Evolutionary conservation across 2,888 invertebrate genomes (phyloP), one percentile per base, ranked within the genome.

Genomic region (Miltochrista miniata): DNA sequence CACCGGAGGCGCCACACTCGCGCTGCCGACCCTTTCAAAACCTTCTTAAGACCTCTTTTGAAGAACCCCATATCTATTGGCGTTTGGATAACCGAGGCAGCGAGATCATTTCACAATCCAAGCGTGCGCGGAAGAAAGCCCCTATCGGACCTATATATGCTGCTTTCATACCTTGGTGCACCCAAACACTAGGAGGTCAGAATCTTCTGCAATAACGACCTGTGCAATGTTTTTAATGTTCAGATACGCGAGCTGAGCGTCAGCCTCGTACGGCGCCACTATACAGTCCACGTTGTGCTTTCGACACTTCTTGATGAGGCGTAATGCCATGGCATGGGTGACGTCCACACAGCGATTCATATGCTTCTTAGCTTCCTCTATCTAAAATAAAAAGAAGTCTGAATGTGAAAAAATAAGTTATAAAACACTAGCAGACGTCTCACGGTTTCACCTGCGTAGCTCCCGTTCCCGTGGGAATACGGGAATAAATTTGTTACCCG

Each of bases 201-300:
- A 99, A 81, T 99, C 99, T 88, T 99, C 99, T 0, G 99, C 99
- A 45, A 99, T 96, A 36, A 99, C 94, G 51, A 98, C 85, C 70
- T 99, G 96, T 0, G 96, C 99, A 51, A 98, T 93, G 46, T 96
- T 96, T 54, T 92, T 93, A 34, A 95, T 93, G 81, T 95, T 96
- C 12, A 99, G 92, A 87, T 96, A 99, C 0, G 99, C 98, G 65
- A 99, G 91, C 84, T 99, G 99, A 0, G 99, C 96, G 82, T 99
- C 99, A 0, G 99, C 98, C 85, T 99, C 97, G 72, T 96, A 97
- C 0, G 99, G 99, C 0, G 99, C 98, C 7, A 99, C 98, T 64
- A 99, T 96, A 72, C 98, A 98, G 81, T 99, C 99, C 1, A 99
- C 95, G 65, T 96, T 95, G 4, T 94, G 88, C 42, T 93, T 91